phyloP scores from a whole-genome alignment of 2,888 invertebrate genomes.

The Eupeodes latifasciatus region DNA sequence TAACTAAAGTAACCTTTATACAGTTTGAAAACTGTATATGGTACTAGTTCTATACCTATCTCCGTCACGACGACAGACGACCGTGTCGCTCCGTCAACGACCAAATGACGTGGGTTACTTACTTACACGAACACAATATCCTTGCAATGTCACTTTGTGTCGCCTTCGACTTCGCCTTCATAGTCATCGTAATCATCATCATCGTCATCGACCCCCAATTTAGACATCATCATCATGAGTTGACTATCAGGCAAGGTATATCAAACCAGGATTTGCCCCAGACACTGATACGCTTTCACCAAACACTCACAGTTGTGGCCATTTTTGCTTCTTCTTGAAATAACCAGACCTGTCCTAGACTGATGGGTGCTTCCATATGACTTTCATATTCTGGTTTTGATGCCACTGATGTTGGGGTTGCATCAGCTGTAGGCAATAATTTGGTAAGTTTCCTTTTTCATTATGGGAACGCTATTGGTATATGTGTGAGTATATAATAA shows the following conservation, averaged over 20 bases:
- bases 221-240: slow-evolving; percentile 1
- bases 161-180: neutral
- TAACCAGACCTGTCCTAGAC: slow-evolving; percentile 29
- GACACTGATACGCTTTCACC: slow-evolving; percentile 60
- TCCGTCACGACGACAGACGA: too few species aligned
- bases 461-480: slow-evolving; percentile 13
- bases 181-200: neutral
- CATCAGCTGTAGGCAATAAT: slow-evolving; percentile 74
- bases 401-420: slow-evolving; percentile 44
- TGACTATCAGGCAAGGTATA: slow-evolving; percentile 14
- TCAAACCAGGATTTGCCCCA: slow-evolving; percentile 40
- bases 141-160: neutral
- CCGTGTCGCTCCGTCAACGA: neutral
- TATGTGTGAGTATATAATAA: slow-evolving; percentile 41
- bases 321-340: slow-evolving; percentile 50
- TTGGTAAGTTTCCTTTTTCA: slow-evolving; percentile 65
- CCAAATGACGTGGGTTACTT: neutral
- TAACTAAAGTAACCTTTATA: slow-evolving; percentile 71
- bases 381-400: slow-evolving; percentile 24
- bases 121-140: neutral
- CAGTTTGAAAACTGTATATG: slow-evolving; percentile 38
- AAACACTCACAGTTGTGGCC: slow-evolving; percentile 53
- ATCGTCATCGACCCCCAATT: slow-evolving; percentile 2
- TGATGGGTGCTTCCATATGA: neutral
- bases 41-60: too few species aligned